A percentile compares a stretch with the other conserved stretches of the same genome.
Evolutionary conservation across 30 jellyfish, hydroid and myxozoan genomes (phyloP).

Genomic region (Cassiopea andromeda): DNA sequence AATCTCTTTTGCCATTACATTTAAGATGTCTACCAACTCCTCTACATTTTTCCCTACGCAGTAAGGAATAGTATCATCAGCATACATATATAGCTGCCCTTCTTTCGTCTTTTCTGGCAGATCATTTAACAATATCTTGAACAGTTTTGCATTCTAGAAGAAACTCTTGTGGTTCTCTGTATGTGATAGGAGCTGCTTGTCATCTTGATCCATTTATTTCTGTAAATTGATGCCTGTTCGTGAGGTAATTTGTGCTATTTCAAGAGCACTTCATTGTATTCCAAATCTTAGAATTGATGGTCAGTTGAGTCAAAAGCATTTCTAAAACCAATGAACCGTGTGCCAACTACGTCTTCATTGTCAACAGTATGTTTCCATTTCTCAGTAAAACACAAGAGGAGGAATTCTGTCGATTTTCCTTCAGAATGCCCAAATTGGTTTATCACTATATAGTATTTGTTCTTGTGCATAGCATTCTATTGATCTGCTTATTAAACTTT

Average conservation of each 20-base stretch:
- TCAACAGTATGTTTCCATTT: background rate
- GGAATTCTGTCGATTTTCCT: slow-evolving; percentile 7
- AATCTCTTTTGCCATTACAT: slow-evolving; percentile 21
- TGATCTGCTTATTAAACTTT: slow-evolving; percentile 6
- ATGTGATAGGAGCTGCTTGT: slow-evolving; percentile 19
- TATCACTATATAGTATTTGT: slow-evolving; percentile 1
- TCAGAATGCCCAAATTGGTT: background rate
- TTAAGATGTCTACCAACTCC: background rate
- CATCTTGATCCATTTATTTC: slow-evolving; percentile 38
- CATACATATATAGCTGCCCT: slow-evolving; percentile 31
- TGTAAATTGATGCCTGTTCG: slow-evolving; percentile 30
- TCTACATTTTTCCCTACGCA: background rate
- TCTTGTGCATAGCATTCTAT: slow-evolving; percentile 2
- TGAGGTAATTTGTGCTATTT: slow-evolving; percentile 29
- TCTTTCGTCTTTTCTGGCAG: slow-evolving; percentile 38
- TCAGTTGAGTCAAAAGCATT: slow-evolving; percentile 13
- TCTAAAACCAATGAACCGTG: slow-evolving; percentile 1
- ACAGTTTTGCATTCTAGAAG: slow-evolving; percentile 3
- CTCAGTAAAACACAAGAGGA: background rate
- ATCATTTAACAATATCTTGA: slow-evolving; percentile 8
- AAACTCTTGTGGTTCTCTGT: slow-evolving; percentile 38
- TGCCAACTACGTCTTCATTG: background rate
- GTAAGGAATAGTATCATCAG: slow-evolving; percentile 4
- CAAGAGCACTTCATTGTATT: slow-evolving; percentile 23
- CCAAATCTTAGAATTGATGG: slow-evolving; percentile 27